phyloP scores from a whole-genome alignment of 2,888 invertebrate genomes.

The Calameuta pallipes region DNA sequence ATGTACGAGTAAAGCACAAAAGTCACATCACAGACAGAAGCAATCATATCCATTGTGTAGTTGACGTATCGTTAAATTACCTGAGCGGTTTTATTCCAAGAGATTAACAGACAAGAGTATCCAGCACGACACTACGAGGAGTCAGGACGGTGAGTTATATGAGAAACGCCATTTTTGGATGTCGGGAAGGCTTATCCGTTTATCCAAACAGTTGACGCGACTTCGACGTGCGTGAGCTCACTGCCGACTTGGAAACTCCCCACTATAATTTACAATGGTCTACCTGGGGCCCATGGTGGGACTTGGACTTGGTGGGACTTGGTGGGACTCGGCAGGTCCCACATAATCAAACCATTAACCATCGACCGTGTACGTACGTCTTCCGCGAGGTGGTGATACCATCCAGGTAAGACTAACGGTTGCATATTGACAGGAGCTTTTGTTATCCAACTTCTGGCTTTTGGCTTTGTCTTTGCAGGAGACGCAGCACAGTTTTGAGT shows the following conservation, averaged over 20 bases:
- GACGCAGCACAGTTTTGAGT: no score
- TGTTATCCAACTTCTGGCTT: background rate
- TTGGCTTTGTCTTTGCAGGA: no score
- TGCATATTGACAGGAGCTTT: background rate
- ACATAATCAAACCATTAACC: background rate
- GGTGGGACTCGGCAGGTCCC: background rate
- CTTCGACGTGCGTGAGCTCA: constrained; percentile 55
- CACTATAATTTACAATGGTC: constrained; percentile 1
- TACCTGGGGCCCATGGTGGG: background rate
- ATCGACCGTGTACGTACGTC: background rate
- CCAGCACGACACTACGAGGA: background rate
- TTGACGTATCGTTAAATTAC: background rate
- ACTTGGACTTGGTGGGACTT: no score
- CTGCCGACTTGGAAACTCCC: constrained; percentile 35
- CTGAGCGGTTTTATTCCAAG: background rate
- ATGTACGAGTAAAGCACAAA: background rate
- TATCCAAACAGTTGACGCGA: constrained; percentile 34
- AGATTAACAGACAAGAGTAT: background rate
- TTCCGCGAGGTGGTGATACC: constrained; percentile 1
- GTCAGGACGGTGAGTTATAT: constrained; percentile 25
- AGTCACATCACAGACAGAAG: background rate
- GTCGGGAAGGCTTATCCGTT: constrained; percentile 24
- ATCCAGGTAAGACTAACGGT: background rate
- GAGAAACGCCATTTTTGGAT: constrained; percentile 59
- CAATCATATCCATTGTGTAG: background rate